Conservation (phyloP, 1,140 invertebrate species). For the Ceratosolen fusciceps region DNA sequence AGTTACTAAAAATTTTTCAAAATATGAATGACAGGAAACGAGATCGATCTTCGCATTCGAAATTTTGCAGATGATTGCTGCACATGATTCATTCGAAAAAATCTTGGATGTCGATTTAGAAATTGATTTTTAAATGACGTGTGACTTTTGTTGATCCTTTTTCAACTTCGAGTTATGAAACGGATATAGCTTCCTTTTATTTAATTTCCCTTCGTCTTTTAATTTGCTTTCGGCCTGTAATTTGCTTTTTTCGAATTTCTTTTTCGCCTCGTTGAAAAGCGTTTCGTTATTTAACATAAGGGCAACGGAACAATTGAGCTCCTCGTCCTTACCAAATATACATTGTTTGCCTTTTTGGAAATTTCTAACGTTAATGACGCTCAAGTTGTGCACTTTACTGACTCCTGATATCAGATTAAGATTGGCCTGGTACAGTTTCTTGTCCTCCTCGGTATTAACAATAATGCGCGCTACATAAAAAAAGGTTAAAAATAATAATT, state of each 20-base stretch:
- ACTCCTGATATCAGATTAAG: conserved; percentile 59
- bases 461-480: conserved; percentile 60
- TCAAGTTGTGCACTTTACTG: conserved; percentile 55
- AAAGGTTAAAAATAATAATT: conserved; percentile 54
- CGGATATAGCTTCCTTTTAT: conserved; percentile 35
- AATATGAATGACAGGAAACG: neutral
- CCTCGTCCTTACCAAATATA: conserved; percentile 50
- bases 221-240: conserved; percentile 46
- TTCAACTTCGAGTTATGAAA: conserved; percentile 35
- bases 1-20: too few species aligned
- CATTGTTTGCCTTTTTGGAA: conserved; percentile 52
- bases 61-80: too few species aligned
- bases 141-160: conserved; percentile 25
- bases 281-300: conserved; percentile 53
- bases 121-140: too few species aligned
- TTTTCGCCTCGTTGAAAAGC: conserved; percentile 50
- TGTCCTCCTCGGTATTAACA: conserved; percentile 47
- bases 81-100: too few species aligned
- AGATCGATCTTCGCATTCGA: too few species aligned
- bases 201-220: conserved; percentile 33
- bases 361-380: conserved; percentile 50
- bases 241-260: conserved; percentile 60
- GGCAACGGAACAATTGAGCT: conserved; percentile 57
- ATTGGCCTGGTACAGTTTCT: conserved; percentile 54
- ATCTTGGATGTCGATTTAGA: too few species aligned